phyloP scores from a whole-genome alignment of 2,113 vertebrate species.

The zebrafish (Danio rerio) region GRCz12tu NC_133189.1:21346501-21347000 shows the following conservation, averaged over 20 bases:
- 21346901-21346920: too few relatives aligned
- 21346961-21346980: too few relatives aligned
- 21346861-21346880: too few relatives aligned
- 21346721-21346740: not conserved
- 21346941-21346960: too few relatives aligned
- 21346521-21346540: not conserved
- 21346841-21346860: too few relatives aligned
- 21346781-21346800: not conserved
- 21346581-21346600: constrained; percentile 7
- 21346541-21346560: constrained; percentile 39
- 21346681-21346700: not conserved
- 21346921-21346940: too few relatives aligned
- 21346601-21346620: constrained; percentile 23
- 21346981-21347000: too few relatives aligned
- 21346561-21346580: constrained; percentile 29
- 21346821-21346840: too few relatives aligned
- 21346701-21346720: not conserved
- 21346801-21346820: not conserved
- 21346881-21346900: too few relatives aligned
- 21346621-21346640: constrained; percentile 43
- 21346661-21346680: constrained; percentile 9
- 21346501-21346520: constrained; percentile 6
- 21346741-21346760: not conserved
- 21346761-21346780: not conserved
- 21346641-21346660: constrained; percentile 21